These are phyloP conservation scores for Hydropsyche betteni DNA, from an alignment of 2,888 invertebrate genomes.

Conservation along the genomic window DNA sequence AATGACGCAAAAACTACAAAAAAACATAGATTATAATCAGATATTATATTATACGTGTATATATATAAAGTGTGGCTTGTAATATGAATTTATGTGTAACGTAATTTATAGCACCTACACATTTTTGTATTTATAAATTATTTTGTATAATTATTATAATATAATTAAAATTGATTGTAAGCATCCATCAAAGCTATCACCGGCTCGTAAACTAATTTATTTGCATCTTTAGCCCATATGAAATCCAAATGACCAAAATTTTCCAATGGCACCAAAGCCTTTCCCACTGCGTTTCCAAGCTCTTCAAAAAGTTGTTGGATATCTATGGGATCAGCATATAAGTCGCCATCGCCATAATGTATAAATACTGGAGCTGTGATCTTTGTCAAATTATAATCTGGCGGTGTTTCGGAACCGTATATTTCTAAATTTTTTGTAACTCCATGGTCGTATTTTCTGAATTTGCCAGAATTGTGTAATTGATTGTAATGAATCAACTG, in stretches of 20 bases:
- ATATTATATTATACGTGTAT: too few relatives aligned
- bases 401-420: constrained; percentile 64
- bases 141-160: not conserved
- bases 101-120: too few relatives aligned
- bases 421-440: constrained; percentile 56
- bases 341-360: constrained; percentile 67
- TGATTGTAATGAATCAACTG: constrained; percentile 67
- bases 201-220: constrained; percentile 63
- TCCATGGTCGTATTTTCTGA: constrained; percentile 65
- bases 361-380: constrained; percentile 63
- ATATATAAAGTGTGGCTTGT: too few relatives aligned
- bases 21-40: too few relatives aligned
- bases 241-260: constrained; percentile 74
- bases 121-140: too few relatives aligned
- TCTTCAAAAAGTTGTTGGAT: constrained; percentile 60
- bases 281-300: constrained; percentile 64
- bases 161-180: constrained; percentile 54
- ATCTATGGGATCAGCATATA: constrained; percentile 64
- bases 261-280: constrained; percentile 61
- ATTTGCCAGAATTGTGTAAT: constrained; percentile 54
- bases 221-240: constrained; percentile 69
- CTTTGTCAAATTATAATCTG: constrained; percentile 61
- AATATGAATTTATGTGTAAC: too few relatives aligned
- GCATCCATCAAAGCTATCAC: constrained; percentile 61
- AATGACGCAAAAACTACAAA: too few relatives aligned